A percentile compares a stretch with the other conserved stretches of the same genome.
These are phyloP conservation scores for Brachycybe producta DNA, from an alignment of 2,888 invertebrate species.

Conservation along the genomic window DNA sequence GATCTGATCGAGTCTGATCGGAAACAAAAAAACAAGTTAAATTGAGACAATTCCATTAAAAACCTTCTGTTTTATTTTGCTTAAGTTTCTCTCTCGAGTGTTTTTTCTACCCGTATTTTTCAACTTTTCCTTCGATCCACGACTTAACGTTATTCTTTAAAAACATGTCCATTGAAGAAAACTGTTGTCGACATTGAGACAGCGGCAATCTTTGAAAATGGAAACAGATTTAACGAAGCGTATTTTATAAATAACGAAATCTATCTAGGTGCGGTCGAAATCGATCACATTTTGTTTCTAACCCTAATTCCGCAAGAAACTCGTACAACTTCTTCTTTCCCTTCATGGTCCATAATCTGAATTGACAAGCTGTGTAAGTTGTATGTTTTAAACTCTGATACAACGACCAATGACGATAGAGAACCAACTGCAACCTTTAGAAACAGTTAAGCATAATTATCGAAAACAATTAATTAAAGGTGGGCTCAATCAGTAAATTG, in stretches of 20 bases:
- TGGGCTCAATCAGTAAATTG: no score
- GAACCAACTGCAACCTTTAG: conserved; percentile 53
- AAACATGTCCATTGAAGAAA: conserved; percentile 72
- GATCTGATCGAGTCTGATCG: conserved; percentile 47
- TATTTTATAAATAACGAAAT: background rate
- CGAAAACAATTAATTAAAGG: background rate
- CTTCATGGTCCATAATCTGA: conserved; percentile 71
- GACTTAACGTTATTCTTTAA: conserved; percentile 36
- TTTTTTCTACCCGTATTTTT: conserved; percentile 31
- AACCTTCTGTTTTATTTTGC: no score
- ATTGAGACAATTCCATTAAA: no score
- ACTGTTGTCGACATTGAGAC: conserved; percentile 71
- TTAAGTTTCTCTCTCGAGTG: no score
- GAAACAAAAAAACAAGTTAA: no score
- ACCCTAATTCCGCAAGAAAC: conserved; percentile 86
- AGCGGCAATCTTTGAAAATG: conserved; percentile 55
- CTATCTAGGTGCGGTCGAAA: background rate
- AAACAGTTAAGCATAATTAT: conserved; percentile 8
- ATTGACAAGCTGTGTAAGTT: conserved; percentile 58
- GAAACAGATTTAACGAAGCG: background rate
- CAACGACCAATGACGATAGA: conserved; percentile 87
- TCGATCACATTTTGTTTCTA: conserved; percentile 22
- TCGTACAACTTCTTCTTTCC: conserved; percentile 70
- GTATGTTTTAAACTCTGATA: conserved; percentile 72
- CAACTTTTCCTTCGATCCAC: conserved; percentile 31